Evolutionary conservation across 1,140 invertebrate genomes (phyloP).

Genomic region (Coelopa frigida): DNA sequence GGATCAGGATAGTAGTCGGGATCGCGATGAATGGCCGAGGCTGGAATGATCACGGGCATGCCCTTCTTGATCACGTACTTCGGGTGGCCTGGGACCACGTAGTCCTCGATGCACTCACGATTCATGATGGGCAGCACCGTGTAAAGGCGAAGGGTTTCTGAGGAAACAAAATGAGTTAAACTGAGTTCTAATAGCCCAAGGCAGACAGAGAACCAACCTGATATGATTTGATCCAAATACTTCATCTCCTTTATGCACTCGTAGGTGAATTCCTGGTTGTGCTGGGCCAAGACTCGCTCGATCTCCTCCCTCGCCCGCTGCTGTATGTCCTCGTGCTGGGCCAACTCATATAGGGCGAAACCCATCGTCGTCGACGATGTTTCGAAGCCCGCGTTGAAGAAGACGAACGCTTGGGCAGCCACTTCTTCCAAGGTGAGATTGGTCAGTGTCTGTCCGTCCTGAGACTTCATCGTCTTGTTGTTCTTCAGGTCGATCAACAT

Average conservation of each 20-base stretch:
- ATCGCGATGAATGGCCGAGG: constrained; percentile 52
- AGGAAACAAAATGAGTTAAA: background rate
- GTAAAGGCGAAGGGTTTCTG: constrained; percentile 35
- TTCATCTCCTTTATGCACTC: constrained; percentile 5
- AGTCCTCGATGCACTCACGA: constrained; percentile 40
- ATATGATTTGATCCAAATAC: constrained; percentile 8
- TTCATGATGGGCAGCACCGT: constrained; percentile 47
- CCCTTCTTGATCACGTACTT: constrained; percentile 36
- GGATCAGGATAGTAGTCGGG: constrained; percentile 49
- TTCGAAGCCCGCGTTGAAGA: constrained; percentile 24
- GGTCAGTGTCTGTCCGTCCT: background rate
- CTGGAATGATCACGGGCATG: constrained; percentile 48
- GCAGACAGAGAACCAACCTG: too few species aligned
- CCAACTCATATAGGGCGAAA: constrained; percentile 33
- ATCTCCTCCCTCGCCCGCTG: constrained; percentile 2
- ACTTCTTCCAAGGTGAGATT: constrained; percentile 14
- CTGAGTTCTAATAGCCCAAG: background rate
- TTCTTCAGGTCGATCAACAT: constrained; percentile 27
- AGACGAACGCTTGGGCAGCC: constrained; percentile 19
- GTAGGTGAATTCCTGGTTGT: constrained; percentile 7
- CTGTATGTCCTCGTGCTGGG: constrained; percentile 1
- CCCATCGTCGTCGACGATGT: constrained; percentile 35
- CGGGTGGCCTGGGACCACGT: constrained; percentile 38
- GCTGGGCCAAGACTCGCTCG: background rate
- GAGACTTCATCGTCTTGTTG: constrained; percentile 13